Conservation (phyloP, 2,888 invertebrate genomes). For the Alloscopus bannaensis region DNA sequence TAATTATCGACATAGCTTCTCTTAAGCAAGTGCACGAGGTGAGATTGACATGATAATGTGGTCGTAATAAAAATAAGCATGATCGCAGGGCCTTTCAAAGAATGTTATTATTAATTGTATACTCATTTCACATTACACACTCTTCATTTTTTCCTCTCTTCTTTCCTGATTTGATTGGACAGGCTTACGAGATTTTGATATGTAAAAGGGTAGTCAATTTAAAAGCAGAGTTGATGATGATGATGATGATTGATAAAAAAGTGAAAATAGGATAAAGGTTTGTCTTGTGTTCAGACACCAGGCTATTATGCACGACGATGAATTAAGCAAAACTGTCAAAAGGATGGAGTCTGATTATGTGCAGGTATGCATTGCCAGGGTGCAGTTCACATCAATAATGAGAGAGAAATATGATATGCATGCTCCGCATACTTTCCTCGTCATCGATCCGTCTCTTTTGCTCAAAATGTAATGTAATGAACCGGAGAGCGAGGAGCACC, state of each 20-base stretch:
- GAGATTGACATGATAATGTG: slow-evolving; percentile 50
- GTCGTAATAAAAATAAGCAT: slow-evolving; percentile 29
- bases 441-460: slow-evolving; percentile 4
- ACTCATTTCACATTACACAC: slow-evolving; percentile 22
- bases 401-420: not conserved
- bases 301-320: too few species aligned
- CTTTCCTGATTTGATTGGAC: too few species aligned
- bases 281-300: too few species aligned
- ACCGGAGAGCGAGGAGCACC: too few species aligned
- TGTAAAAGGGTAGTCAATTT: slow-evolving; percentile 31
- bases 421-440: slow-evolving; percentile 14
- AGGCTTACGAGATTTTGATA: too few species aligned
- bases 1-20: slow-evolving; percentile 56
- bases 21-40: slow-evolving; percentile 54
- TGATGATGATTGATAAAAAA: not conserved
- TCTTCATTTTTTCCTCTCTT: too few species aligned
- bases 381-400: too few species aligned
- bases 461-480: too few species aligned
- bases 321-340: too few species aligned
- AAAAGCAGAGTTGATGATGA: not conserved
- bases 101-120: slow-evolving; percentile 39
- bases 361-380: too few species aligned
- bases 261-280: too few species aligned
- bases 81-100: slow-evolving; percentile 8
- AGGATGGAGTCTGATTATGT: too few species aligned